A percentile compares a stretch with the other conserved stretches of the same genome.
These are phyloP conservation scores for Coendou prehensilis DNA, from an alignment of 2,797 vertebrate species.

Conservation along the genomic window DNA sequence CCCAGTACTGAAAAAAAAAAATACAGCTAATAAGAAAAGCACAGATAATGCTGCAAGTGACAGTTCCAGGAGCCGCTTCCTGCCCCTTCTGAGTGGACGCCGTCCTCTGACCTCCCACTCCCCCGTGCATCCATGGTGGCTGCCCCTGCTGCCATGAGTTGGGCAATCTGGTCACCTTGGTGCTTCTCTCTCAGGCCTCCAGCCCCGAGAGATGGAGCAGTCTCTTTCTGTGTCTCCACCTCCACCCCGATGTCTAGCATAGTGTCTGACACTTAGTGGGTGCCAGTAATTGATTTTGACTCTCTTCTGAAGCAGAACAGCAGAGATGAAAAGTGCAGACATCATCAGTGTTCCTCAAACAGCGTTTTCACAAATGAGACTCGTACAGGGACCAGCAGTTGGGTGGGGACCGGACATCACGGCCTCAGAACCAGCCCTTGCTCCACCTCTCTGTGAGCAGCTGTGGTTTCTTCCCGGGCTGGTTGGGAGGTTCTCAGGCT, in stretches of 20 bases:
- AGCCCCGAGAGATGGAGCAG: background rate
- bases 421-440: too few relatives aligned
- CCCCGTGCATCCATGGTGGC: background rate
- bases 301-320: background rate
- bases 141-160: background rate
- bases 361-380: background rate
- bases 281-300: background rate
- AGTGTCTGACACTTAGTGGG: background rate
- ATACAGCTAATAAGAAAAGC: background rate
- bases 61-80: background rate
- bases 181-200: background rate
- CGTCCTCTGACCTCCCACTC: too few relatives aligned
- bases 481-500: background rate
- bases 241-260: background rate
- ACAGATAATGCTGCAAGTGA: fast-evolving
- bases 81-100: background rate
- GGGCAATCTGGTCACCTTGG: background rate
- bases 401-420: background rate
- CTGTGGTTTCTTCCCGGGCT: background rate
- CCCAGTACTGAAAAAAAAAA: background rate
- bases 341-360: fast-evolving
- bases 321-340: background rate
- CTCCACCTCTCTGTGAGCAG: too few relatives aligned
- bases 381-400: fast-evolving
- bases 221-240: background rate